Evolutionary conservation across 2,797 vertebrate genomes (phyloP).

Genomic region (Choloepus didactylus): DNA sequence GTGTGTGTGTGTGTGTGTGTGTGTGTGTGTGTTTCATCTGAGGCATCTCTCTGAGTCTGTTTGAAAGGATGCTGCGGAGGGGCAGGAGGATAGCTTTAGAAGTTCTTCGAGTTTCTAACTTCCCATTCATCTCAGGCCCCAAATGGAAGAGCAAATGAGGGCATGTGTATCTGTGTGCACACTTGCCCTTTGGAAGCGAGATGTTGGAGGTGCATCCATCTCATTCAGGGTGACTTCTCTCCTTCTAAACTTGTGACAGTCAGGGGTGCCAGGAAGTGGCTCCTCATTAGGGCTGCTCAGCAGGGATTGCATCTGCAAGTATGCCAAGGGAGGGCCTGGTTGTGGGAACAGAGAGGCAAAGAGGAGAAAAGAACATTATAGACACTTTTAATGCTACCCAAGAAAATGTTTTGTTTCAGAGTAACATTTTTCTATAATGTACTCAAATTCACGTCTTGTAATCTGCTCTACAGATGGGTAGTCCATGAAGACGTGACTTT

Average conservation of each 20-base stretch:
- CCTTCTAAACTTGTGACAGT: slow-evolving; percentile 54
- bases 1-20: neutral
- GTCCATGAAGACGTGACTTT: slow-evolving; percentile 31
- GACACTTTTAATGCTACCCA: slow-evolving; percentile 71
- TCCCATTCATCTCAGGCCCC: neutral
- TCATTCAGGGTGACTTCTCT: slow-evolving; percentile 52
- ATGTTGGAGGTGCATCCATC: slow-evolving; percentile 33
- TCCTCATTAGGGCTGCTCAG: slow-evolving; percentile 81
- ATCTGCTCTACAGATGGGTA: slow-evolving; percentile 68
- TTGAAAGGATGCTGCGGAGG: neutral
- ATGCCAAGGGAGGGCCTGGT: slow-evolving; percentile 67
- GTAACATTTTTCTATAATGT: slow-evolving; percentile 70
- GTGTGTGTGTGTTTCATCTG: neutral
- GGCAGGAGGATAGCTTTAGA: neutral
- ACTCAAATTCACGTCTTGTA: slow-evolving; percentile 58
- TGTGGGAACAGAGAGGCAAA: slow-evolving; percentile 47
- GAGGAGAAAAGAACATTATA: slow-evolving; percentile 58
- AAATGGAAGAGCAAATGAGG: neutral
- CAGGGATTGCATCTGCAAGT: slow-evolving; percentile 75
- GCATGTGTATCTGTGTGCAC: neutral
- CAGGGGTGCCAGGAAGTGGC: slow-evolving; percentile 78
- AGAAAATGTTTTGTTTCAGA: slow-evolving; percentile 72
- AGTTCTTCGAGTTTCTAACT: neutral
- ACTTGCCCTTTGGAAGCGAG: neutral
- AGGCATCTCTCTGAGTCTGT: neutral